Conservation (phyloP, 1,140 invertebrate species). For the Heliconius congener region DNA sequence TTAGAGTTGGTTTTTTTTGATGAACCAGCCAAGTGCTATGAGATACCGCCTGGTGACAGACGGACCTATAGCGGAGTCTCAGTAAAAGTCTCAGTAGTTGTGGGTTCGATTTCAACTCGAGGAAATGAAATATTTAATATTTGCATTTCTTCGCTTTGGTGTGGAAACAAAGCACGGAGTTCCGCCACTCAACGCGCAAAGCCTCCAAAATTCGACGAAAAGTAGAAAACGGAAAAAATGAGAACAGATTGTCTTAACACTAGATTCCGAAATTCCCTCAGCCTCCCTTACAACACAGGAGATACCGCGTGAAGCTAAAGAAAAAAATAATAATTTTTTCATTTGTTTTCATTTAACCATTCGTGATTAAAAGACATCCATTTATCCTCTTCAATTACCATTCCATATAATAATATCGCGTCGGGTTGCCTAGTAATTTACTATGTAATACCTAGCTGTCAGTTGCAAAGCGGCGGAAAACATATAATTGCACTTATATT, state of each 20-base stretch:
- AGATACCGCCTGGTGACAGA: no score
- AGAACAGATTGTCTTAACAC: background rate
- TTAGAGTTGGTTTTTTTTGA: background rate
- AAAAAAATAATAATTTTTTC: no score
- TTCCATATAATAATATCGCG: slow-evolving; percentile 16
- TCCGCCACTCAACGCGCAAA: no score
- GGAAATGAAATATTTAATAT: no score
- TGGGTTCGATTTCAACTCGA: no score
- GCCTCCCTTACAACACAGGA: background rate
- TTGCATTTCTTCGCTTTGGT: no score
- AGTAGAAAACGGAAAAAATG: background rate
- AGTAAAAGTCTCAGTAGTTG: no score
- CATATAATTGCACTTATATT: slow-evolving; percentile 2
- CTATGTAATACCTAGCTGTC: slow-evolving; percentile 6
- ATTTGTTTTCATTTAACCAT: background rate
- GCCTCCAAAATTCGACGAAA: no score
- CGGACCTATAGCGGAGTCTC: no score
- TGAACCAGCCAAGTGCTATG: no score
- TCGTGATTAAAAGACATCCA: background rate
- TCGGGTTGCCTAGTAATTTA: slow-evolving; percentile 16
- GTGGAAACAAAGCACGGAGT: no score
- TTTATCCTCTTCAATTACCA: slow-evolving; percentile 11
- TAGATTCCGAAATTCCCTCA: background rate
- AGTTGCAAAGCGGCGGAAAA: slow-evolving; percentile 20
- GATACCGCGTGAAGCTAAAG: background rate